Base-by-base conservation (phyloP, 2,888 invertebrate species). In the Rotaria macrura region DNA sequence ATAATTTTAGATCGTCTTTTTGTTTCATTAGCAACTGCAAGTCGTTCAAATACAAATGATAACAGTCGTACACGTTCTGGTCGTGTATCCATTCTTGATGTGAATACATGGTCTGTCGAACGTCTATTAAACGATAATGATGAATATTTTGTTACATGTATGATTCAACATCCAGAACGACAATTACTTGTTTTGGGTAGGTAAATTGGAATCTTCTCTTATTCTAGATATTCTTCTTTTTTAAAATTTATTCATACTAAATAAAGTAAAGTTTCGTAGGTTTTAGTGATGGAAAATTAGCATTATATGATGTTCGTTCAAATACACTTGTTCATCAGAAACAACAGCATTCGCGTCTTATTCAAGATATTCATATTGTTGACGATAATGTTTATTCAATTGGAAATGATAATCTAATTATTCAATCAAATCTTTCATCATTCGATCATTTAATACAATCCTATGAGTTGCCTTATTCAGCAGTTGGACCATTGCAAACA, bases 391-490 rank as follows among this genome's bases (percentile, higher is more conserved):
- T 79, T 14, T 79, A 79, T 43, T n/a, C 79, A 25, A 79, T 79
- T 43, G 79, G 43, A n/a, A 79, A 79, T n/a, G 79, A 79, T 43
- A 79, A 79, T 79, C 25, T n/a, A 25, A 40, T 79, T 43, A 6
- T 43, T 43, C 79, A 79, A 43, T 79, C 43, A 25, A 79, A 43
- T 79, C 14, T 79, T 43, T 79, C 79, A 43, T 40, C 43, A 43
- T 79, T 79, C 43, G 79, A 79, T 43, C 40, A 40, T 43, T 10
- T 5, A 10, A n/a, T 79, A n/a, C 43, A 43, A 79, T 43, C 79
- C 17, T 79, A 79, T 79, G 79, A 79, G n/a, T 79, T 79, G 12
- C 79, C 79, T 43, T 79, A 43, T 79, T 43, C 25, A 79, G 79
- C 79, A 25, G 79, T 79, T 40, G 79, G 79, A 43, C 79, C 79